These are phyloP conservation scores for Trachemys scripta DNA, from an alignment of 2,113 vertebrate genomes.

Conservation along the genomic window DNA sequence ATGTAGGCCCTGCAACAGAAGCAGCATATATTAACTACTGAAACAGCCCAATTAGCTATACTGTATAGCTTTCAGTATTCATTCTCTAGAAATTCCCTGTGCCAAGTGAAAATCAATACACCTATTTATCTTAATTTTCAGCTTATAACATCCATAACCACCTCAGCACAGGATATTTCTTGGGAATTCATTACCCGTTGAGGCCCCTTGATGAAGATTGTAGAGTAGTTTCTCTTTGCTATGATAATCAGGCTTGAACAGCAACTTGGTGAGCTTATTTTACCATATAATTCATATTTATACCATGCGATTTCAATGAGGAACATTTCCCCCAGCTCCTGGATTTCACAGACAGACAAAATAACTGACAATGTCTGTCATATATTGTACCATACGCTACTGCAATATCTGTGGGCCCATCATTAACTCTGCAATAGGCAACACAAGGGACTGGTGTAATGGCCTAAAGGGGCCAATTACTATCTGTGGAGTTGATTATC, in stretches of 20 bases:
- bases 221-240: not conserved
- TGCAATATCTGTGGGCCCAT: not conserved
- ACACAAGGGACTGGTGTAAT: not conserved
- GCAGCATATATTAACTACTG: not conserved
- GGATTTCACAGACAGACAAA: constrained; percentile 13
- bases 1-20: not conserved
- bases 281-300: not conserved
- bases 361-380: not conserved
- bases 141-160: not conserved
- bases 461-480: not conserved
- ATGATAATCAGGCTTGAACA: constrained; percentile 11
- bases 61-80: not conserved
- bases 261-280: not conserved
- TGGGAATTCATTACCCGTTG: not conserved
- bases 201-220: not conserved
- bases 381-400: not conserved
- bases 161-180: fast-evolving
- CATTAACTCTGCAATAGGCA: constrained; percentile 21
- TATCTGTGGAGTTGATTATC: constrained; percentile 33
- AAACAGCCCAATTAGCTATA: not conserved
- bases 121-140: constrained; percentile 5
- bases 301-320: not conserved
- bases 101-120: not conserved
- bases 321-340: not conserved
- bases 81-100: not conserved